Percentiles rank a stretch among this genome's conserved stretches.
Conservation (phyloP, 2,113 vertebrate species). For the Sphaerodactylus townsendi region DNA sequence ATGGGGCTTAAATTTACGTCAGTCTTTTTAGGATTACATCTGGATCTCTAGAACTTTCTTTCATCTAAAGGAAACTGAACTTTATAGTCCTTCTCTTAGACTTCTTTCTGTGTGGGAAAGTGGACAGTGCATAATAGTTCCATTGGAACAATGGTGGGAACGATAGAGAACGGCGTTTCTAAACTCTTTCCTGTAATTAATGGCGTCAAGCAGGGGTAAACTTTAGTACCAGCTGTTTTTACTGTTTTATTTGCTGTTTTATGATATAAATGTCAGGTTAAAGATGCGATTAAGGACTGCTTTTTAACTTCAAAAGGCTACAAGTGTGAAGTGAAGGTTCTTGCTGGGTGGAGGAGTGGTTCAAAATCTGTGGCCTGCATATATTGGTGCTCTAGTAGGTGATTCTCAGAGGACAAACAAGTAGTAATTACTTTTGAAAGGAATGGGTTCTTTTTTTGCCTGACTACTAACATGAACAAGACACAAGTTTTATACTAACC, state of each 20-base stretch:
- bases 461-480: not conserved
- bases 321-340: not conserved
- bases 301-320: not conserved
- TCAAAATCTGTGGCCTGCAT: not conserved
- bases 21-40: no score
- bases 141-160: not conserved
- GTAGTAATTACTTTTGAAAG: not conserved
- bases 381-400: not conserved
- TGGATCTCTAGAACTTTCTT: not conserved
- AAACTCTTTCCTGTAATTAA: not conserved
- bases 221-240: not conserved
- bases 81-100: not conserved
- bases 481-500: not conserved
- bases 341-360: not conserved
- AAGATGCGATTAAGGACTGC: not conserved
- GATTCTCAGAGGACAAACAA: not conserved
- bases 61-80: not conserved
- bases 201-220: not conserved
- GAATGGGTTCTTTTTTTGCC: not conserved
- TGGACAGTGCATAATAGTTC: not conserved
- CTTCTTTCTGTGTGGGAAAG: not conserved
- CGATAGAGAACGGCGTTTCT: not conserved
- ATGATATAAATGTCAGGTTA: not conserved
- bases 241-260: no score
- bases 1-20: no score